Conservation (phyloP, 2,797 vertebrate genomes). For the Syndactyla subalaris region DNA sequence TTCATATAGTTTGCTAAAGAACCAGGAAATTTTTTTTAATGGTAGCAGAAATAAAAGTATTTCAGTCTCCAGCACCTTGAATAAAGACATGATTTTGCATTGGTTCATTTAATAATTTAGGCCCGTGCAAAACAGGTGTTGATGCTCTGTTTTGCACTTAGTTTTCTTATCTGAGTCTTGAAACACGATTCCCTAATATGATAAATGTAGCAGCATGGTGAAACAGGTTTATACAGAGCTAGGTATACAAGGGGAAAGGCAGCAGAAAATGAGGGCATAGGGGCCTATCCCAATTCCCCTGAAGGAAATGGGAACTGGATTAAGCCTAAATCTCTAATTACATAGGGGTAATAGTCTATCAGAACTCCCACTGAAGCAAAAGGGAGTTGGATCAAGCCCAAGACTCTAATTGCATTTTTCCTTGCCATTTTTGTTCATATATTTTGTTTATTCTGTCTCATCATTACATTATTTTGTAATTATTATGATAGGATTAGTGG, state of each 20-base stretch:
- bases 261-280: slow-evolving; percentile 34
- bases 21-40: background rate
- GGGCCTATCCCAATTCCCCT: slow-evolving; percentile 66
- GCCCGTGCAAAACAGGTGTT: background rate
- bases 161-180: background rate
- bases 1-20: background rate
- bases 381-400: slow-evolving; percentile 52
- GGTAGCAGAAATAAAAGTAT: background rate
- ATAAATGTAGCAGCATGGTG: background rate
- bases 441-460: slow-evolving; percentile 50
- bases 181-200: background rate
- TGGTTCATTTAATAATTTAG: background rate
- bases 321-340: slow-evolving; percentile 61
- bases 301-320: slow-evolving; percentile 73
- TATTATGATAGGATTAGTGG: slow-evolving; percentile 47
- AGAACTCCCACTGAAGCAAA: slow-evolving; percentile 81
- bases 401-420: slow-evolving; percentile 51
- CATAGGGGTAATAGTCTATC: slow-evolving; percentile 73
- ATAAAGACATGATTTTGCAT: background rate
- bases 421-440: slow-evolving; percentile 51
- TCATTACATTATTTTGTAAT: slow-evolving; percentile 43
- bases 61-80: background rate
- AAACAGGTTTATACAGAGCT: background rate
- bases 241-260: background rate
- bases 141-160: background rate